These are phyloP conservation scores for Enteromius trimaculatus DNA, from an alignment of 2,797 vertebrate species.

Conservation along the genomic window DNA sequence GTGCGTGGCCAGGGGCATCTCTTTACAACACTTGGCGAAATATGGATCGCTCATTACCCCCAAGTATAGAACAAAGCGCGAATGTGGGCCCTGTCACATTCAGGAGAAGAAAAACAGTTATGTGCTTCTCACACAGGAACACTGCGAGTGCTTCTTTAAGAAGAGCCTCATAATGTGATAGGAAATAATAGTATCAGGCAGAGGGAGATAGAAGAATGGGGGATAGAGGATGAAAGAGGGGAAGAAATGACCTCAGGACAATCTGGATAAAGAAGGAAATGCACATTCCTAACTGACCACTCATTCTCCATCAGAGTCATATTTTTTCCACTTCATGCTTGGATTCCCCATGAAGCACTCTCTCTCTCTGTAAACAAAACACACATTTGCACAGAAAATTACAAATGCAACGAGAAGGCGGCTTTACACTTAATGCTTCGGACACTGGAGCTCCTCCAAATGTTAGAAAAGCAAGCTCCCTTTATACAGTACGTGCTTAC, in stretches of 20 bases:
- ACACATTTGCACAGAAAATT: slow-evolving; percentile 82
- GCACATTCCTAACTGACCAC: slow-evolving; percentile 81
- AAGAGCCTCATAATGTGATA: slow-evolving; percentile 67
- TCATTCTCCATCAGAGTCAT: slow-evolving; percentile 81
- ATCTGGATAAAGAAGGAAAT: slow-evolving; percentile 71
- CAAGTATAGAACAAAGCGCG: slow-evolving; percentile 57
- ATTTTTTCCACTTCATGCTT: slow-evolving; percentile 85
- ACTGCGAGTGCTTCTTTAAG: slow-evolving; percentile 59
- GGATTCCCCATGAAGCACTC: slow-evolving; percentile 75
- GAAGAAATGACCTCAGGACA: slow-evolving; percentile 79
- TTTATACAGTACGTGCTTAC: slow-evolving; percentile 72
- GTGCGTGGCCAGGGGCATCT: slow-evolving; percentile 63
- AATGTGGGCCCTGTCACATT: slow-evolving; percentile 64
- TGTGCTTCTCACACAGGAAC: slow-evolving; percentile 64
- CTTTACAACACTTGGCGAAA: slow-evolving; percentile 70
- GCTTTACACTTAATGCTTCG: slow-evolving; percentile 77
- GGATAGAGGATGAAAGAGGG: slow-evolving; percentile 67
- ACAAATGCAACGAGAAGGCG: slow-evolving; percentile 74
- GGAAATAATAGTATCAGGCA: slow-evolving; percentile 64
- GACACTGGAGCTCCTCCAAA: slow-evolving; percentile 72
- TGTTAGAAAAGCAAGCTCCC: slow-evolving; percentile 71
- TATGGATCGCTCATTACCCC: slow-evolving; percentile 71
- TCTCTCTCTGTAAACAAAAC: slow-evolving; percentile 76
- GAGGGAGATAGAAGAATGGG: slow-evolving; percentile 60
- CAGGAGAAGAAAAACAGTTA: slow-evolving; percentile 62